Base-by-base conservation (phyloP, 2,113 vertebrate species). In the Leiothrix lutea region DNA sequence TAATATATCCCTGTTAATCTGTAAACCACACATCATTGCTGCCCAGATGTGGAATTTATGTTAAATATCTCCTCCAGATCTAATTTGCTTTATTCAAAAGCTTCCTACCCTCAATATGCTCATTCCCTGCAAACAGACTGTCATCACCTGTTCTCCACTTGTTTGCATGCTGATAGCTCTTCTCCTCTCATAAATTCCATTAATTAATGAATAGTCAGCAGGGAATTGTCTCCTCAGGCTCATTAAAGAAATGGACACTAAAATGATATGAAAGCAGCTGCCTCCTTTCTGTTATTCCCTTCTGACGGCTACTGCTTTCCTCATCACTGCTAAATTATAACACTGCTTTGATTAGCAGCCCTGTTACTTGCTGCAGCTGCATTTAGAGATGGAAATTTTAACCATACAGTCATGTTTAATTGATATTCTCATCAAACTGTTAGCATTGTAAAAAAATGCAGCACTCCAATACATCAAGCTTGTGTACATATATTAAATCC, bases 191-290 rank as follows among this genome's bases (percentile, higher is more conserved):
- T 94, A 94, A 91, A 94, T 97, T 58, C 53, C 70, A 93, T 94
- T 96, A 94, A 97, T 96, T 97, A 97, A 96, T 95, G 92, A 95
- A 89, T 90, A 92, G 85, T 90, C 92, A 93, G 57, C 86, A 75
- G 92, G 77, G 94, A 94, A 89, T 90, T 60, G 65, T 72, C 60
- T 90, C 88, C 48, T 95, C 57, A 54, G 62, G 91, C 95, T 96
- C 92, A 96, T 97, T 97, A 96, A 94, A 96, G 75, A 88, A 78
- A 79, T 69, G 94, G 94, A 95, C 90, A 82, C 57, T 93, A 80
- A 97, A 97, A 82, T 82, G 56, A 93, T 89, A 93, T 35, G 80
- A 96, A 95, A 91, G 87, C 90, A 91, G 88, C 91, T 96, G 91
- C 75, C 53, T 93, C 65, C 25, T 92, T 94, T 80, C 80, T 79